Evolutionary conservation across 2,797 vertebrate genomes (phyloP), one percentile per base, ranked within the genome.

Genomic region (Acanthis flammea): DNA sequence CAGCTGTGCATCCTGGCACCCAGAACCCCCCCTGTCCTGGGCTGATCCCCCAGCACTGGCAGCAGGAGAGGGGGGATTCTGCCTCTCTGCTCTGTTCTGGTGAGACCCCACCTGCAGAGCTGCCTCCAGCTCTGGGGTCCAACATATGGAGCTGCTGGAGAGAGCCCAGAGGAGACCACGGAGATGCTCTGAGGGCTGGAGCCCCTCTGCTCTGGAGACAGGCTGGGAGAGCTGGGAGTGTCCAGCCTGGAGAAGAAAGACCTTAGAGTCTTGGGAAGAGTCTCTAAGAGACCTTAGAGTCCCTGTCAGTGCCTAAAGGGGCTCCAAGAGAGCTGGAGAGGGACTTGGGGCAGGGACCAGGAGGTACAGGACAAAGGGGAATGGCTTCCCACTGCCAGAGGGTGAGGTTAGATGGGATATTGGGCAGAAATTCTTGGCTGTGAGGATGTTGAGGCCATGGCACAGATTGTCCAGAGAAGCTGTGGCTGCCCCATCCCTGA

Each of bases 1-100:
- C 0, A 1, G 14, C 24, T 0, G 0, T 0, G 11, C 33, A 24
- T 0, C 1, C 12, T n/a, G 4, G 22, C 55, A 61, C n/a, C 7
- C 53, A 50, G 47, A 57, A 7, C 2, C 2, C 4, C 0, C 24
- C 0, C 0, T 31, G 7, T 4, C 2, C 24, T 18, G 57, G 21
- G 67, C 33, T 61, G 58, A 31, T 57, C 3, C 23, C 14, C 30
- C 30, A 81, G 30, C 1, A 3, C 0, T 14, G 47, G 14, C 30
- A 62, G 33, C 33, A 42, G 41, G 41, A 2, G 3, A 42, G 31
- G 6, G 45, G 4, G 41, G 27, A 25, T 47, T 48, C 17, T 76
- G 33, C 22, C 44, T 19, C 62, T 51, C 37, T 62, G 12, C 24
- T 24, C 30, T 6, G 1, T 9, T 61, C 41, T 21, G 39, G 33